phyloP scores from a whole-genome alignment of 2,888 invertebrate species.

The Scaptodrosophila latifasciaeformis region DNA sequence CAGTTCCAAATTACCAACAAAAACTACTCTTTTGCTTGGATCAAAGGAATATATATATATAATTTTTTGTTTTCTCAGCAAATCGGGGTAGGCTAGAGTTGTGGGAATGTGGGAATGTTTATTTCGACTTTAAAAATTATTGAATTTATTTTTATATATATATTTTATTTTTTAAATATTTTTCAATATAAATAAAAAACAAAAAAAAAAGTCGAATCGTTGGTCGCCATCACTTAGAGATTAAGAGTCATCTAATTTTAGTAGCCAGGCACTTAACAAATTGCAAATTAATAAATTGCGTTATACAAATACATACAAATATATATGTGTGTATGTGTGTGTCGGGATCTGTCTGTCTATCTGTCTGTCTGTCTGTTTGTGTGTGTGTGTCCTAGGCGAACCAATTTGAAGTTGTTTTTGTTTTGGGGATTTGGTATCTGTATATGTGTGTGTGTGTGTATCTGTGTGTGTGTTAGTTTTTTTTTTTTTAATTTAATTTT shows the following conservation, averaged over 20 bases:
- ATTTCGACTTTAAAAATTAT: too few relatives aligned
- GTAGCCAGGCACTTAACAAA: constrained; percentile 3
- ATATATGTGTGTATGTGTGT: background rate
- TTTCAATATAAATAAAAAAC: too few relatives aligned
- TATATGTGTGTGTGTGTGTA: background rate
- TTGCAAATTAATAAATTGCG: background rate
- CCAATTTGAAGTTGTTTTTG: too few relatives aligned
- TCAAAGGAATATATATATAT: too few relatives aligned
- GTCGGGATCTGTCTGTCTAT: constrained; percentile 18
- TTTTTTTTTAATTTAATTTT: background rate
- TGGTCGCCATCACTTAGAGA: background rate
- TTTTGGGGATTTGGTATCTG: background rate
- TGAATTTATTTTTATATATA: too few relatives aligned
- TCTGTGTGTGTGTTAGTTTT: background rate
- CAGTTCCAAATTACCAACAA: too few relatives aligned
- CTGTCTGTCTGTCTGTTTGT: constrained; percentile 42
- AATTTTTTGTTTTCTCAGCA: too few relatives aligned
- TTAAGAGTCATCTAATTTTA: background rate
- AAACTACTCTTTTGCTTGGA: too few relatives aligned
- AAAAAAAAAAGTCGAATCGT: background rate
- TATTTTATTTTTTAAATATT: too few relatives aligned
- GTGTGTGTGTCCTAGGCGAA: constrained; percentile 9
- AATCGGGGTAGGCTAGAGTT: too few relatives aligned
- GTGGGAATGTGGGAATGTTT: too few relatives aligned
- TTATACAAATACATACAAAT: too few relatives aligned